Percentiles rank a stretch among this genome's conserved stretches.
phyloP scores from a whole-genome alignment of 1,140 invertebrate species.

The Hyles vespertilio region DNA sequence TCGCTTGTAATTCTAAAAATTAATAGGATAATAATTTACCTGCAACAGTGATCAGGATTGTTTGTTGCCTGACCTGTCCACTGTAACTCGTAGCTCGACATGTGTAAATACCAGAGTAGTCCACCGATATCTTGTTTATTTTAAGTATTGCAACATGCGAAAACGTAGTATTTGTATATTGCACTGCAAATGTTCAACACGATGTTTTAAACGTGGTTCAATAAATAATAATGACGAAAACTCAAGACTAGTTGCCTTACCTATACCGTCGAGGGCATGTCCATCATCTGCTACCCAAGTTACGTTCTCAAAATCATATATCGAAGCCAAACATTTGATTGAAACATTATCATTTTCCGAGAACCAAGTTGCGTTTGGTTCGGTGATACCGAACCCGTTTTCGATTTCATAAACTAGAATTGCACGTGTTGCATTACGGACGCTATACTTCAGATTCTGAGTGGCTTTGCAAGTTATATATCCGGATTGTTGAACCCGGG shows the following conservation, averaged over 20 bases:
- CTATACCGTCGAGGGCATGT: constrained; percentile 19
- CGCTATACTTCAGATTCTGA: constrained; percentile 13
- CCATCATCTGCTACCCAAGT: constrained; percentile 39
- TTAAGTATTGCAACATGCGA: constrained; percentile 44
- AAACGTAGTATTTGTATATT: constrained; percentile 25
- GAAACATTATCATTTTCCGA: constrained; percentile 39
- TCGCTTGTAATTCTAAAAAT: neutral
- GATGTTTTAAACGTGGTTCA: too few relatives aligned
- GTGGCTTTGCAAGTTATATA: constrained; percentile 44
- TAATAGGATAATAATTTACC: constrained; percentile 29
- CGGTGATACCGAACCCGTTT: constrained; percentile 48
- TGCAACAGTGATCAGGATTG: constrained; percentile 37
- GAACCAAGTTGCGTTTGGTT: constrained; percentile 37
- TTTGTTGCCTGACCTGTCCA: constrained; percentile 25
- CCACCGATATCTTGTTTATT: constrained; percentile 36
- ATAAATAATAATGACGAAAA: too few relatives aligned
- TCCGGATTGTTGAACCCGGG: constrained; percentile 33
- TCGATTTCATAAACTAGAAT: constrained; percentile 49
- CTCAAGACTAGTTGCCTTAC: constrained; percentile 17
- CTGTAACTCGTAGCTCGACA: constrained; percentile 32
- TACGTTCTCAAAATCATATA: constrained; percentile 42
- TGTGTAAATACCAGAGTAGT: constrained; percentile 45
- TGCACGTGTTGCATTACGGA: neutral
- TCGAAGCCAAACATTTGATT: constrained; percentile 50
- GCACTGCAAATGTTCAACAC: constrained; percentile 26